phyloP scores from a whole-genome alignment of 2,888 invertebrate species.

The Megaustenia siamemsis region DNA sequence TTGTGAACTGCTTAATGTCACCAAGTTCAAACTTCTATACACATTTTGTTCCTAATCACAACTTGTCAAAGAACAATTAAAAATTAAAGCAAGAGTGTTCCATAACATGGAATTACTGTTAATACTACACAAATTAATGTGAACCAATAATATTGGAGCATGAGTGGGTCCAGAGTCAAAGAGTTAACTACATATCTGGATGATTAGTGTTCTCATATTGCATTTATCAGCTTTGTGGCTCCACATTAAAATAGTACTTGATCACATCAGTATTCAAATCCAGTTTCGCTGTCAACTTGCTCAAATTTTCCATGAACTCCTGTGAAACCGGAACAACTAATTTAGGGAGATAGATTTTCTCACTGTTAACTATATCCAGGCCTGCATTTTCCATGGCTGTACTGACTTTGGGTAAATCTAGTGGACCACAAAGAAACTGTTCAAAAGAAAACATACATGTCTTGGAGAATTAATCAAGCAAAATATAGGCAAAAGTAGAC shows the following conservation, averaged over 20 bases:
- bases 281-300: slow-evolving; percentile 80
- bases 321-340: slow-evolving; percentile 33
- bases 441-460: slow-evolving; percentile 4
- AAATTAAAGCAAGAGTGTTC: no score
- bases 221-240: slow-evolving; percentile 29
- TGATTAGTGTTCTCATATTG: background rate
- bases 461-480: no score
- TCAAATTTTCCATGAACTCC: slow-evolving; percentile 34
- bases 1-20: no score
- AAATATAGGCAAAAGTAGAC: no score
- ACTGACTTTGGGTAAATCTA: slow-evolving; percentile 36
- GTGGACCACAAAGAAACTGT: slow-evolving; percentile 46
- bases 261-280: slow-evolving; percentile 83
- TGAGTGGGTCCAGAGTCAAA: no score
- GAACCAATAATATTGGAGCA: no score
- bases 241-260: slow-evolving; percentile 80
- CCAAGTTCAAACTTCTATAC: no score
- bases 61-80: no score
- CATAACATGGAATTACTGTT: no score
- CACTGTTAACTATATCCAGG: slow-evolving; percentile 9
- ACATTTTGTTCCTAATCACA: no score
- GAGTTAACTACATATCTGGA: no score
- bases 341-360: slow-evolving; percentile 43
- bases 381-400: slow-evolving; percentile 31
- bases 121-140: no score